phyloP scores from a whole-genome alignment of 2,113 vertebrate species.

The Gobiocypris rarus region DNA sequence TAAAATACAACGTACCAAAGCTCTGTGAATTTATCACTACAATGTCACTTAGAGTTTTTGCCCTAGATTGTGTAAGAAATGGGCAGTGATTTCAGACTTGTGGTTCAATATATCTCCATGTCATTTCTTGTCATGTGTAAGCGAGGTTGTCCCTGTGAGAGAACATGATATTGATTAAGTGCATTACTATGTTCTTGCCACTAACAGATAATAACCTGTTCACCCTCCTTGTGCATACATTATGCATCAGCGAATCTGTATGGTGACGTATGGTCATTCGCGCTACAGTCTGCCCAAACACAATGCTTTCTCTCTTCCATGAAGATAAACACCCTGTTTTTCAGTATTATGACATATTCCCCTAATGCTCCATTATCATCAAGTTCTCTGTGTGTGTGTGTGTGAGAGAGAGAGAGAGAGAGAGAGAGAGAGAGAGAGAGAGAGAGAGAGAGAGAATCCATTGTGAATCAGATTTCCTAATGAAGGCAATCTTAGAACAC shows the following conservation, averaged over 20 bases:
- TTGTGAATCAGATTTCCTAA: constrained; percentile 49
- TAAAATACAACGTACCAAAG: constrained; percentile 51
- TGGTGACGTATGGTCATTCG: constrained; percentile 10
- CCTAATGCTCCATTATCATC: constrained; percentile 31
- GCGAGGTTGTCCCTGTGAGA: constrained; percentile 18
- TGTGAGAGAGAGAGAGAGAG: background rate
- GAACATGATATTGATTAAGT: constrained; percentile 38
- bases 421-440: background rate
- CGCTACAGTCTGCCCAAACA: constrained; percentile 10
- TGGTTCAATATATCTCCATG: constrained; percentile 41
- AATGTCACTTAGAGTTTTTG: constrained; percentile 39
- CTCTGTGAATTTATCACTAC: constrained; percentile 43
- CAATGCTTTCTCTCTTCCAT: constrained; percentile 31
- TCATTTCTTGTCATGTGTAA: constrained; percentile 34
- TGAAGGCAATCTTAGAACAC: constrained; percentile 52
- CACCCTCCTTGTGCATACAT: constrained; percentile 26
- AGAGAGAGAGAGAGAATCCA: background rate
- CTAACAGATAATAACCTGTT: constrained; percentile 44
- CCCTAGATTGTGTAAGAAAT: constrained; percentile 41
- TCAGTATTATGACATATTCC: constrained; percentile 36
- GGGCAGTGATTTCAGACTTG: constrained; percentile 25
- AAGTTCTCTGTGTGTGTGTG: background rate
- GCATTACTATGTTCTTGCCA: constrained; percentile 16
- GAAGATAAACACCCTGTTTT: constrained; percentile 42
- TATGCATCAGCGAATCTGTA: constrained; percentile 20